A percentile compares a stretch with the other conserved stretches of the same genome.
Evolutionary conservation across 1,140 invertebrate genomes (phyloP).

Genomic region (Centruroides vittatus): DNA sequence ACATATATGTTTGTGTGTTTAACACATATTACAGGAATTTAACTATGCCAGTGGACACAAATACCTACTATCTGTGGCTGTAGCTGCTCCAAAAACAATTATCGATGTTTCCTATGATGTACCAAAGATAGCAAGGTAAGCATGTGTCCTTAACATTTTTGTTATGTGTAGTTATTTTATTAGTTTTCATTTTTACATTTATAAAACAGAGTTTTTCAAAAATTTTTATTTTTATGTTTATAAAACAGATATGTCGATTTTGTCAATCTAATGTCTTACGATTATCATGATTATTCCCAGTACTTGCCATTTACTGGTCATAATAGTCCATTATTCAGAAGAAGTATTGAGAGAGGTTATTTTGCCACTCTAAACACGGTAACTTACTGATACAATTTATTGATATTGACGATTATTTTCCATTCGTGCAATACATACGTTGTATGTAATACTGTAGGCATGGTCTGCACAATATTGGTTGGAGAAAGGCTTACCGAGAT

Average conservation of each 20-base stretch:
- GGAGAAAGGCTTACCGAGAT: conserved; percentile 54
- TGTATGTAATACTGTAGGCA: no score
- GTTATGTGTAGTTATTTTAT: neutral
- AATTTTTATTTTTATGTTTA: conserved; percentile 4
- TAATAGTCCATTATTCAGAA: conserved; percentile 56
- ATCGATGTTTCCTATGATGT: conserved; percentile 60
- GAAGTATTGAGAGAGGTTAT: conserved; percentile 42
- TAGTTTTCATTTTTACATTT: neutral
- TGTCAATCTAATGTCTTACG: conserved; percentile 78
- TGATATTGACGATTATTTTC: no score
- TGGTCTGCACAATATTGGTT: conserved; percentile 64
- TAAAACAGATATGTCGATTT: conserved; percentile 54
- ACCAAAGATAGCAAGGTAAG: conserved; percentile 51
- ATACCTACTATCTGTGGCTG: conserved; percentile 54
- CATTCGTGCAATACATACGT: no score
- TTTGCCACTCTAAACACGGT: conserved; percentile 58
- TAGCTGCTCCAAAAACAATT: conserved; percentile 54
- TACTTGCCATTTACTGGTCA: conserved; percentile 64
- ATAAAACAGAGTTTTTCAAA: neutral
- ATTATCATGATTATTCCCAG: conserved; percentile 61
- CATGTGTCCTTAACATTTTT: neutral
- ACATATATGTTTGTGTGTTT: no score
- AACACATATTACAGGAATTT: no score
- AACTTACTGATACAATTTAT: neutral
- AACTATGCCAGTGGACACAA: no score